Evolutionary conservation across 2,888 invertebrate genomes (phyloP).

Genomic region (Oxycera nigricornis): DNA sequence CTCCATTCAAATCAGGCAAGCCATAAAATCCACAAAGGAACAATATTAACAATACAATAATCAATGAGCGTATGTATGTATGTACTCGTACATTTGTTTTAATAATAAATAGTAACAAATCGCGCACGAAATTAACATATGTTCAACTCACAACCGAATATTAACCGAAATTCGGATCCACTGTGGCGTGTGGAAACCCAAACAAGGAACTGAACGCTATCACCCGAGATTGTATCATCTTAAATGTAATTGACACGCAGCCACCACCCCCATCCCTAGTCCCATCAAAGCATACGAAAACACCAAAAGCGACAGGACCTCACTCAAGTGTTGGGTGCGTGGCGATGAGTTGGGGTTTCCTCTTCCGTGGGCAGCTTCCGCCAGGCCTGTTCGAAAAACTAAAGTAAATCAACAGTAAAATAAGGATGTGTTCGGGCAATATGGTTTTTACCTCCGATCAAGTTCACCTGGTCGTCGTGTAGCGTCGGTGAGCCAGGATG

Average conservation of each 20-base stretch:
- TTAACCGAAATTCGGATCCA: not conserved
- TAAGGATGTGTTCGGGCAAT: not conserved
- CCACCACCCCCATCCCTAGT: no score
- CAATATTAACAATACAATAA: not conserved
- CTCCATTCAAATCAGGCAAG: not conserved
- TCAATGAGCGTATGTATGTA: not conserved
- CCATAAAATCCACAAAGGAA: not conserved
- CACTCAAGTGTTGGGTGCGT: conserved; percentile 8
- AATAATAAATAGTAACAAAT: not conserved
- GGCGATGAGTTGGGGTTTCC: conserved; percentile 46
- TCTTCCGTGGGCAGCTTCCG: conserved; percentile 48
- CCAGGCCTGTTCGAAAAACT: conserved; percentile 45
- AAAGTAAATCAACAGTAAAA: conserved; percentile 13
- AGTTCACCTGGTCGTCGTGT: conserved; percentile 61
- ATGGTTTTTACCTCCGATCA: conserved; percentile 52
- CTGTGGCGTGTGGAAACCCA: not conserved
- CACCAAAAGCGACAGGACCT: not conserved
- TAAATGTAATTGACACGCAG: conserved; percentile 19
- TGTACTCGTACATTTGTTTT: not conserved
- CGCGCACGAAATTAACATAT: not conserved
- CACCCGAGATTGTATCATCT: conserved; percentile 20
- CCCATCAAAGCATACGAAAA: not conserved
- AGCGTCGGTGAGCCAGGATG: conserved; percentile 59
- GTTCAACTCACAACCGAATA: not conserved
- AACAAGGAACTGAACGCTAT: not conserved